Evolutionary conservation across 2,888 invertebrate genomes (phyloP).

Genomic region (Iphiclides podalirius): DNA sequence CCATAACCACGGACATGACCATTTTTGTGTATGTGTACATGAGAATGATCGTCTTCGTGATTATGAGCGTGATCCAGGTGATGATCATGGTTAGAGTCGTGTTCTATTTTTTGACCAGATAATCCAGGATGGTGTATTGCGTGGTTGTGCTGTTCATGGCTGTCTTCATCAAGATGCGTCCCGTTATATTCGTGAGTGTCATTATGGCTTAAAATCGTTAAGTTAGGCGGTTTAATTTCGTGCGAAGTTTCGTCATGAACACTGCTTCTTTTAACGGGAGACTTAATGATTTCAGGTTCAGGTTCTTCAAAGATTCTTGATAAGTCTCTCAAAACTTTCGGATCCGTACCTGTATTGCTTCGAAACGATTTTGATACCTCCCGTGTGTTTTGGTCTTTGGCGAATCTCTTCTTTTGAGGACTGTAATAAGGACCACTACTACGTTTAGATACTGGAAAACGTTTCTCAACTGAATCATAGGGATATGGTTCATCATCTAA

Average conservation of each 20-base stretch:
- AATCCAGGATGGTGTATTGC: conserved; percentile 55
- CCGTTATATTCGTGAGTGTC: conserved; percentile 46
- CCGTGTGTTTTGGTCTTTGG: conserved; percentile 52
- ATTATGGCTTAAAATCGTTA: conserved; percentile 48
- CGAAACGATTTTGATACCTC: conserved; percentile 55
- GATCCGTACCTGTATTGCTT: conserved; percentile 81
- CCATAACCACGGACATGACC: conserved; percentile 35
- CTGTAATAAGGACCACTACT: conserved; percentile 71
- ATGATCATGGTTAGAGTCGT: conserved; percentile 9
- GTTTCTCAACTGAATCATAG: conserved; percentile 73
- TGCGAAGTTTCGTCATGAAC: conserved; percentile 54
- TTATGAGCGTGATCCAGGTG: conserved; percentile 23
- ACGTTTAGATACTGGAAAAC: conserved; percentile 84
- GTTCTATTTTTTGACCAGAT: conserved; percentile 42
- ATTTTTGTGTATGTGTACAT: conserved; percentile 41
- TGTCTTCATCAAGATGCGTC: conserved; percentile 46
- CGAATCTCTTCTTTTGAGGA: conserved; percentile 55
- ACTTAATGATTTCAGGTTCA: conserved; percentile 62
- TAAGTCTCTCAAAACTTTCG: conserved; percentile 84
- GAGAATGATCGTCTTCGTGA: conserved; percentile 32
- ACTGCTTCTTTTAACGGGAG: conserved; percentile 77
- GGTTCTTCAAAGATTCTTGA: conserved; percentile 83
- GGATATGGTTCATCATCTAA: conserved; percentile 65
- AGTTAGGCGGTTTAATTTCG: conserved; percentile 63
- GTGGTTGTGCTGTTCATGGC: conserved; percentile 58